phyloP scores from a whole-genome alignment of 2,113 vertebrate genomes.

The Chaetodon trifascialis region DNA sequence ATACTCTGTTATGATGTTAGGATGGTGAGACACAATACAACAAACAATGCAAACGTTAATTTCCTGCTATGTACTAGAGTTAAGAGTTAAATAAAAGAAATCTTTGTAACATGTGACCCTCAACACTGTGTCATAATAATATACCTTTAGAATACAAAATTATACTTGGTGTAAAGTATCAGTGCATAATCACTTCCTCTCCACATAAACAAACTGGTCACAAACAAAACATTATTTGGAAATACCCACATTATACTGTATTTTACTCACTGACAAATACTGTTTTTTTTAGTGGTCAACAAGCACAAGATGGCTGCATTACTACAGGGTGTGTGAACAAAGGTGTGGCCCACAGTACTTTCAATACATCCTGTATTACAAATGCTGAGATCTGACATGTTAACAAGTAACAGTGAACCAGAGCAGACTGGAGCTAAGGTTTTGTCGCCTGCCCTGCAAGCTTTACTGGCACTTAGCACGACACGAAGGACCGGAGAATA shows the following conservation, averaged over 20 bases:
- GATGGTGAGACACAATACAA: slow-evolving; percentile 30
- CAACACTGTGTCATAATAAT: slow-evolving; percentile 70
- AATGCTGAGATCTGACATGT: slow-evolving; percentile 29
- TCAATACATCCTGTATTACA: not conserved
- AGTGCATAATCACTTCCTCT: slow-evolving; percentile 83
- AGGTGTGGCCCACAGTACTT: slow-evolving; percentile 13
- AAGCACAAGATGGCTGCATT: slow-evolving; percentile 27
- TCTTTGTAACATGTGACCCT: slow-evolving; percentile 43
- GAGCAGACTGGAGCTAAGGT: slow-evolving; percentile 54
- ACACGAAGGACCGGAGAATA: slow-evolving; percentile 33
- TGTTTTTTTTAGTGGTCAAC: slow-evolving; percentile 48
- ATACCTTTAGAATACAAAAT: slow-evolving; percentile 78
- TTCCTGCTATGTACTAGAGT: slow-evolving; percentile 34
- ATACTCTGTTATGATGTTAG: slow-evolving; percentile 21
- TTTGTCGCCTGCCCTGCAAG: slow-evolving; percentile 83
- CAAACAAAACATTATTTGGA: slow-evolving; percentile 60
- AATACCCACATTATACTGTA: slow-evolving; percentile 42
- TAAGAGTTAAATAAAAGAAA: slow-evolving; percentile 59
- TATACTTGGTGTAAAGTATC: slow-evolving; percentile 80
- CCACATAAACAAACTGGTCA: slow-evolving; percentile 59
- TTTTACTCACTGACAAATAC: slow-evolving; percentile 18
- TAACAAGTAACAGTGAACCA: slow-evolving; percentile 28
- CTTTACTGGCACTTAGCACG: slow-evolving; percentile 66
- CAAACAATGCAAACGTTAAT: slow-evolving; percentile 58
- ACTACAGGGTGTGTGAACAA: slow-evolving; percentile 16